phyloP scores from a whole-genome alignment of 2,797 vertebrate genomes.

The Eleutherodactylus coqui region DNA sequence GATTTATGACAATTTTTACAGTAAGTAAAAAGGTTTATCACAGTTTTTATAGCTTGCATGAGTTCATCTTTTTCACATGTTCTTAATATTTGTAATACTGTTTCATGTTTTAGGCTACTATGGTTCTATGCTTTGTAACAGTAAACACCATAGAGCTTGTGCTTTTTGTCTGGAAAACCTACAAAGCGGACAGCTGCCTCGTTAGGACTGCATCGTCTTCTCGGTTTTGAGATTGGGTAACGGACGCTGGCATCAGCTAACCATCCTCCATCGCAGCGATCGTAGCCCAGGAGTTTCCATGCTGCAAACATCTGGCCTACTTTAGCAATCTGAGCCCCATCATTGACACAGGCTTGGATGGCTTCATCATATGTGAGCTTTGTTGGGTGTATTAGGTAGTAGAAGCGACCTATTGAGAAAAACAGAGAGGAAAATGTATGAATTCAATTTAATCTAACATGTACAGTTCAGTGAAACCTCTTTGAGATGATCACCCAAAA shows the following conservation, averaged over 20 bases:
- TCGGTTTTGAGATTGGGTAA: conserved; percentile 91
- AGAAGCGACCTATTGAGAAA: conserved; percentile 82
- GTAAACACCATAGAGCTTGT: conserved; percentile 93
- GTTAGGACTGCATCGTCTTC: conserved; percentile 91
- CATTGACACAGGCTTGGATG: conserved; percentile 83
- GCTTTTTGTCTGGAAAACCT: conserved; percentile 90
- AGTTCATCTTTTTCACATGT: conserved; percentile 80
- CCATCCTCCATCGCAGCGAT: conserved; percentile 96
- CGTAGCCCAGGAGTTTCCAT: conserved; percentile 91
- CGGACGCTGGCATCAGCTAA: conserved; percentile 94
- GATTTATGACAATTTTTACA: conserved; percentile 79
- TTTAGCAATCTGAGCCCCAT: conserved; percentile 88
- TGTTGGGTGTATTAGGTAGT: conserved; percentile 88
- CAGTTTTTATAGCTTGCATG: conserved; percentile 84
- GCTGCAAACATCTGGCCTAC: conserved; percentile 92
- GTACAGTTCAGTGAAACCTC: too few relatives aligned
- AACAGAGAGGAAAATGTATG: conserved; percentile 1
- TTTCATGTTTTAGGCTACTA: conserved; percentile 65
- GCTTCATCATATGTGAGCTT: conserved; percentile 90
- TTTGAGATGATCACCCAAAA: too few relatives aligned
- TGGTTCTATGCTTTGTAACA: conserved; percentile 85
- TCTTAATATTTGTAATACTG: conserved; percentile 67
- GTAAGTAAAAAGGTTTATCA: conserved; percentile 84
- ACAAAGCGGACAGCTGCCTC: conserved; percentile 90
- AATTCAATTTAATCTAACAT: background rate